These are phyloP conservation scores for Drosophila paramelanica DNA, from an alignment of 2,888 invertebrate species.

Conservation along the genomic window DNA sequence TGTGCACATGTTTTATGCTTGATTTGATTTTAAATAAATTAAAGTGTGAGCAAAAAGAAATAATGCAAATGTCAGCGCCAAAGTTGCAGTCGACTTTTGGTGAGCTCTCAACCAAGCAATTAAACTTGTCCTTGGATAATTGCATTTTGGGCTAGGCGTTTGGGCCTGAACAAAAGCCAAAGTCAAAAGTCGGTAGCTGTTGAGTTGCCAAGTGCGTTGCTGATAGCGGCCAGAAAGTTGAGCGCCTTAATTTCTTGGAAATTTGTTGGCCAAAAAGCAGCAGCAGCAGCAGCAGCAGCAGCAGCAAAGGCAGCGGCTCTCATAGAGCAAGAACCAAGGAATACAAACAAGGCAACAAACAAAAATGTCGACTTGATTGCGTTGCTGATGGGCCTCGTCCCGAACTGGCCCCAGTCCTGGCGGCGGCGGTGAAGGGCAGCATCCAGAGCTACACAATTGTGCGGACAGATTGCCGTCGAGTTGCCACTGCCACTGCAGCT, in stretches of 20 bases:
- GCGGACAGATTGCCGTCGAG: conserved; percentile 73
- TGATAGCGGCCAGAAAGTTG: conserved; percentile 77
- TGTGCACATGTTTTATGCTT: conserved; percentile 41
- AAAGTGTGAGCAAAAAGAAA: conserved; percentile 21
- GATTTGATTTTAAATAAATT: conserved; percentile 70
- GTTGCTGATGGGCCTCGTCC: conserved; percentile 65
- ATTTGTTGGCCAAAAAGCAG: conserved; percentile 64
- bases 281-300: conserved; percentile 1
- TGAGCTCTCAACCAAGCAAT: conserved; percentile 77
- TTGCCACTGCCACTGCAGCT: conserved; percentile 60
- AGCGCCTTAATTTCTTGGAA: conserved; percentile 79
- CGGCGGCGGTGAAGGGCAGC: conserved; percentile 29
- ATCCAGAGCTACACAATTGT: conserved; percentile 61
- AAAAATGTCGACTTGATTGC: conserved; percentile 80
- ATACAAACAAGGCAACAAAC: conserved; percentile 75
- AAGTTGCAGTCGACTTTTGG: conserved; percentile 39
- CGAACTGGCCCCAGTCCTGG: conserved; percentile 20
- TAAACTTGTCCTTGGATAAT: conserved; percentile 84
- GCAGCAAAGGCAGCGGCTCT: neutral
- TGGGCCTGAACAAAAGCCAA: conserved; percentile 46
- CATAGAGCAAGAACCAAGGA: conserved; percentile 22
- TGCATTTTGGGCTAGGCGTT: conserved; percentile 77
- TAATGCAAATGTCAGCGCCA: conserved; percentile 54
- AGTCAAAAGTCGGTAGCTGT: conserved; percentile 68
- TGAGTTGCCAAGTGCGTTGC: conserved; percentile 75